Percentiles rank a stretch among this genome's conserved stretches.
Conservation (phyloP, 1,140 invertebrate species). For the Procambarus virginalis region DNA sequence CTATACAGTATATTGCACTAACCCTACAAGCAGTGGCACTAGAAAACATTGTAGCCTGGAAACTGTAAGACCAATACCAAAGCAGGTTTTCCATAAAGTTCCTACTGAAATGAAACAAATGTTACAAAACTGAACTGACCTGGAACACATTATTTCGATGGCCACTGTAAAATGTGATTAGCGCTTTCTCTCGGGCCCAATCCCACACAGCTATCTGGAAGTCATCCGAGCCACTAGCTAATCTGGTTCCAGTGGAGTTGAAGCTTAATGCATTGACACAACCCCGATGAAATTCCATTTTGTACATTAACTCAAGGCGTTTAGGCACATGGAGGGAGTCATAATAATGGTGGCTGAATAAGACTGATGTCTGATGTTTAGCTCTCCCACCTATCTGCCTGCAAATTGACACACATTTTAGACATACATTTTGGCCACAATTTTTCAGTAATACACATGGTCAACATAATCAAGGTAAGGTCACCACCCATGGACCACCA, state of each 20-base stretch:
- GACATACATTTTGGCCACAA: not conserved
- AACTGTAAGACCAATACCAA: no score
- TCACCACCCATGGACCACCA: no score
- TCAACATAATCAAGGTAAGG: not conserved
- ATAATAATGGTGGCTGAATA: conserved; percentile 84
- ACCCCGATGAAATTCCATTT: conserved; percentile 86
- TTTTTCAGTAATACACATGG: not conserved
- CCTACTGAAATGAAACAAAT: not conserved
- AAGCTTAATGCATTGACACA: conserved; percentile 96
- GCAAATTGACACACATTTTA: conserved; percentile 63
- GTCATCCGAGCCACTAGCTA: conserved; percentile 94
- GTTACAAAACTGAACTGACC: conserved; percentile 74
- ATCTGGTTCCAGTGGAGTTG: conserved; percentile 83
- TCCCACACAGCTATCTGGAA: conserved; percentile 90
- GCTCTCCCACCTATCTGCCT: conserved; percentile 79
- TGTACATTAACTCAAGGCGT: conserved; percentile 85
- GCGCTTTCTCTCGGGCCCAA: conserved; percentile 83
- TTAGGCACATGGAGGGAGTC: conserved; percentile 88
- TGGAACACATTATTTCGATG: conserved; percentile 91
- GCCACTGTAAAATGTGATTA: conserved; percentile 83
- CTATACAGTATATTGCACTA: no score
- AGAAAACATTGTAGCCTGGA: no score
- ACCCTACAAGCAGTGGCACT: no score
- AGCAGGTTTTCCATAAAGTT: no score
- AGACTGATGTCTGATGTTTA: conserved; percentile 75